Percentiles rank a stretch among this genome's conserved stretches.
These are phyloP conservation scores for Chiloscyllium plagiosum DNA, from an alignment of 2,113 vertebrate genomes.

Conservation along the genomic window DNA sequence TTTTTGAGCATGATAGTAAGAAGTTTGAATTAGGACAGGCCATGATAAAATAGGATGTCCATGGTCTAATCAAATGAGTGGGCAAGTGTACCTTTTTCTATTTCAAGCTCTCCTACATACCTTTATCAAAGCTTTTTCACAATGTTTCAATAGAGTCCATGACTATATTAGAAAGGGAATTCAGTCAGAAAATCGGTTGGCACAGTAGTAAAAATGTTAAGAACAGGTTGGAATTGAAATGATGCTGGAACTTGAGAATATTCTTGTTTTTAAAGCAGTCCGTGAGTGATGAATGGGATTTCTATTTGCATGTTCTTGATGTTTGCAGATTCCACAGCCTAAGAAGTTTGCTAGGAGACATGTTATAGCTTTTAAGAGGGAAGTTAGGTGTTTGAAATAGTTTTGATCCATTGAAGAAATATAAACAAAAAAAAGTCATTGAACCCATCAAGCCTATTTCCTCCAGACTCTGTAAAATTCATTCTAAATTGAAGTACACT, in stretches of 20 bases:
- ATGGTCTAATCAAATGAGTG: neutral
- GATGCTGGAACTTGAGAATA: conserved; percentile 3
- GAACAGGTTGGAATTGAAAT: neutral
- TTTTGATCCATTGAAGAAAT: neutral
- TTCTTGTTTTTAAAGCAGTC: neutral
- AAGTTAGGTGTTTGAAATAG: neutral
- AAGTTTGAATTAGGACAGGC: neutral
- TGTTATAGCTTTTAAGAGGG: neutral
- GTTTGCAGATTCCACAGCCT: neutral
- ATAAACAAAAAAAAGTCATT: neutral
- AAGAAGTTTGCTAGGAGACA: neutral
- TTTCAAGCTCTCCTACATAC: neutral
- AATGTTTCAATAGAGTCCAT: neutral
- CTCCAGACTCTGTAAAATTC: neutral
- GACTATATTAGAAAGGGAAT: neutral
- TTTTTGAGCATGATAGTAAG: neutral
- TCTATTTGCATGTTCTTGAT: neutral
- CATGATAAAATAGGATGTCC: neutral
- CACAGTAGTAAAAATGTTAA: neutral
- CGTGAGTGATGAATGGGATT: neutral
- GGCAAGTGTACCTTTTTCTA: neutral
- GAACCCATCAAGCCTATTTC: neutral
- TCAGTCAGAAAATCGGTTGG: neutral
- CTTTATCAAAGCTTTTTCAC: neutral
- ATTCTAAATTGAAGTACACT: neutral